These are phyloP conservation scores for Magallana ariakensis DNA, from an alignment of 1,140 invertebrate species.

Conservation along the genomic window DNA sequence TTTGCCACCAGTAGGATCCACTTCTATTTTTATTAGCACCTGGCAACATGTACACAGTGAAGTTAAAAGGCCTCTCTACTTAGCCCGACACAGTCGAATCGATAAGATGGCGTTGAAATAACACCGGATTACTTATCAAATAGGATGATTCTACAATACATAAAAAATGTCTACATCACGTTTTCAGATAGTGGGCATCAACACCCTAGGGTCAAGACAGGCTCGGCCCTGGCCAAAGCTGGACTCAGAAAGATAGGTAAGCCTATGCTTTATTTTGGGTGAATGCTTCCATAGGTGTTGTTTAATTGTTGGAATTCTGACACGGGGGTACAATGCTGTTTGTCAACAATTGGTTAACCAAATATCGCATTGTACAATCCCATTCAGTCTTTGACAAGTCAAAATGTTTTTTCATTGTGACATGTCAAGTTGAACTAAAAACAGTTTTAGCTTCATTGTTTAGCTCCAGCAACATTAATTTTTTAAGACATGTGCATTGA, in stretches of 20 bases:
- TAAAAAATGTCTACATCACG: constrained; percentile 34
- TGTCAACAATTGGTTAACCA: constrained; percentile 37
- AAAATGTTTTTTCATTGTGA: neutral
- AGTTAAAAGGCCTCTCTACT: constrained; percentile 30
- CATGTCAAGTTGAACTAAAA: neutral
- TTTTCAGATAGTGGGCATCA: constrained; percentile 34
- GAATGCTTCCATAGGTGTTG: neutral
- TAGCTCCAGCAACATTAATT: neutral
- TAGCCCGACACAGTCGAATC: neutral
- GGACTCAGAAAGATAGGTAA: constrained; percentile 12
- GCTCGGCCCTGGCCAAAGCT: constrained; percentile 2
- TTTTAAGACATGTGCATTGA: constrained; percentile 1
- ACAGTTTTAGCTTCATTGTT: neutral
- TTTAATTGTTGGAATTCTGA: neutral
- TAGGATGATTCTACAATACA: constrained; percentile 28
- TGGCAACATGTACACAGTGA: constrained; percentile 30
- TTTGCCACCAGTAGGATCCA: neutral
- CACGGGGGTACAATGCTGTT: neutral
- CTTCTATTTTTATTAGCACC: constrained; percentile 34
- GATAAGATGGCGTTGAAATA: constrained; percentile 36
- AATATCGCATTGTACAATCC: neutral
- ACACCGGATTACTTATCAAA: constrained; percentile 20
- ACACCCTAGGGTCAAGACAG: constrained; percentile 8
- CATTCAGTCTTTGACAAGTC: neutral
- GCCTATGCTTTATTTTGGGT: neutral